These are phyloP conservation scores for Theristicus caerulescens DNA, from an alignment of 2,113 vertebrate species.

Conservation along the genomic window DNA sequence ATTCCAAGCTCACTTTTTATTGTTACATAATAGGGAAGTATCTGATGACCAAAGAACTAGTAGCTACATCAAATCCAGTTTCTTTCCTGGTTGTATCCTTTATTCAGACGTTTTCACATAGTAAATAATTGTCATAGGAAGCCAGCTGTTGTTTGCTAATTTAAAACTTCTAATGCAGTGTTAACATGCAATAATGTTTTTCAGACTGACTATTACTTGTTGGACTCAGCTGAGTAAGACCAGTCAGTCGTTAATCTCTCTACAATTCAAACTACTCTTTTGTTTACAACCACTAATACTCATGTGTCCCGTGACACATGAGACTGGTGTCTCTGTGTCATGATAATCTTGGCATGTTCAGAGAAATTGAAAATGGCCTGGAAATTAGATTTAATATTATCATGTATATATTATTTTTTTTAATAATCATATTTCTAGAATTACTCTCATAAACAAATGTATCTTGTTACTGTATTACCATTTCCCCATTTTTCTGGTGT, in stretches of 20 bases:
- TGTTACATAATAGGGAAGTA: not conserved
- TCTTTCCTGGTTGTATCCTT: not conserved
- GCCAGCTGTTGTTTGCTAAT: not conserved
- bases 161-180: not conserved
- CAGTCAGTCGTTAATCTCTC: not conserved
- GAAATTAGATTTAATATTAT: not conserved
- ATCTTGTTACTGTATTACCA: not conserved
- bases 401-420: not conserved
- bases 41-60: not conserved
- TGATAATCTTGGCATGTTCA: not conserved
- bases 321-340: not conserved
- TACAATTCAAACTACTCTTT: not conserved
- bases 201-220: not conserved
- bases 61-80: not conserved
- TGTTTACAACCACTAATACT: not conserved
- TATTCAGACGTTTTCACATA: not conserved
- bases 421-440: rapidly evolving
- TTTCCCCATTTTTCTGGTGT: not conserved
- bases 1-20: not conserved
- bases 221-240: not conserved
- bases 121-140: not conserved
- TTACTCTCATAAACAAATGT: not conserved
- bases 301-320: rapidly evolving
- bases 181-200: not conserved
- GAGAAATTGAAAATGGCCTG: not conserved